phyloP scores from a whole-genome alignment of 2,797 vertebrate genomes.

The Argya squamiceps region DNA sequence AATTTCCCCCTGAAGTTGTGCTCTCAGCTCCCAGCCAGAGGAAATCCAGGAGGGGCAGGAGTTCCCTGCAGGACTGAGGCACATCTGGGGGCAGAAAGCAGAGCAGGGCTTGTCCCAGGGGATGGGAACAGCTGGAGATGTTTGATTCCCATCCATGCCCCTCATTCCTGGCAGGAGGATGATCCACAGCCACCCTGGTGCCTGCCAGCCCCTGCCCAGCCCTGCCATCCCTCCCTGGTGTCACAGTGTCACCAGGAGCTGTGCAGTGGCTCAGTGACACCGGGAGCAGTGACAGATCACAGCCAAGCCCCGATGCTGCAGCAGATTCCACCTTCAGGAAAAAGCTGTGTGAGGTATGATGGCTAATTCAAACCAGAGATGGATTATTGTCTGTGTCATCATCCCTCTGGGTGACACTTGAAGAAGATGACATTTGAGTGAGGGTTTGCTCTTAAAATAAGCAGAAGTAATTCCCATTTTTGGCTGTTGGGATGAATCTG shows the following conservation, averaged over 20 bases:
- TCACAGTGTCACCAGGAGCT: not conserved
- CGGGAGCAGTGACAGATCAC: not conserved
- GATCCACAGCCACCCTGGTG: not conserved
- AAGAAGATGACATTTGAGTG: not conserved
- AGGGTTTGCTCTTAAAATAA: not conserved
- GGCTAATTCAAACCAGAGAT: not conserved
- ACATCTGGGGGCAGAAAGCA: too few species aligned
- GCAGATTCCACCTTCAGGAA: not conserved
- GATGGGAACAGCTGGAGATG: not conserved
- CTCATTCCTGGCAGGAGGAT: not conserved
- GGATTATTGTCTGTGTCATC: not conserved
- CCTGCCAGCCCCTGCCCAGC: not conserved
- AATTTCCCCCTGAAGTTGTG: not conserved
- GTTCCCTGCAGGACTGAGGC: not conserved
- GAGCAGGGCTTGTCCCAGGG: rapidly evolving
- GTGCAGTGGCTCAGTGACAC: not conserved
- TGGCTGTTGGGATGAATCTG: not conserved
- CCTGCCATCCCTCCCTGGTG: not conserved
- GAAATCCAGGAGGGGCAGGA: not conserved
- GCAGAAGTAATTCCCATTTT: not conserved
- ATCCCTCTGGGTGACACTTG: not conserved
- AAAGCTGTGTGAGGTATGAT: not conserved
- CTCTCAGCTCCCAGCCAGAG: not conserved
- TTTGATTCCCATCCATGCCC: too few species aligned
- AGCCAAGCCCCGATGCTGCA: not conserved